Base-by-base conservation (phyloP, 2,797 vertebrate genomes). In the Poliocrania exsul region DNA sequence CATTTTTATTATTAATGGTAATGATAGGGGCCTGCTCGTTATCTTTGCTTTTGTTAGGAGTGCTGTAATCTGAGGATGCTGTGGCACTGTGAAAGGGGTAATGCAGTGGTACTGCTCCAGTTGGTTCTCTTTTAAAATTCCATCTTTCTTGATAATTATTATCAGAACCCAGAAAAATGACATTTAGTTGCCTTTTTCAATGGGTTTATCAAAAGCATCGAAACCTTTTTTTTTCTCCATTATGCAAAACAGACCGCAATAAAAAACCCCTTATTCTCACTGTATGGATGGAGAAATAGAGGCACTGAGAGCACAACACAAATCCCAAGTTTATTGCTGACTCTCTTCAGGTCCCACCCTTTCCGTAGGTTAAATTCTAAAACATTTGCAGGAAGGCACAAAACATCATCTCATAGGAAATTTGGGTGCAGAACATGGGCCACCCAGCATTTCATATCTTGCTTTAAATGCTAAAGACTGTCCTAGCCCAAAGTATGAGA, bases 1-100 rank as follows among this genome's bases (percentile, higher is more conserved):
- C 40, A 42, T 95, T 97, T 98, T 97, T 97, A 97, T 98, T 98
- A 98, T 97, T 98, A 93, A 98, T 97, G 96, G 95, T 94, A 95
- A 97, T 96, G 95, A 97, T 93, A 91, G 70, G 42, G 91, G 3
- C 70, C 86, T 67, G 93, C 88, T 95, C 65, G 6, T 95, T 94
- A 92, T 93, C 91, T 92, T 94, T 72, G 51, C 81, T 64, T 69
- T 81, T 79, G 71, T 95, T 96, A 93, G 33, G 16, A 93, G 91
- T 73, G 38, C 89, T 85, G 89, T 93, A 93, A 96, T 75, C 62
- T 67, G 96, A 96, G 92, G 81, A 92, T 84, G 85, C 53, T 86
- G 91, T 92, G 78, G 82, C 84, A 51, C 89, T 11, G 75, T 84
- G 66, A 93, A 96, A 92, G 47, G 81, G 72, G 96, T 95, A 90